Conservation (phyloP, 2,113 vertebrate genomes). For the Macquaria australasica region DNA sequence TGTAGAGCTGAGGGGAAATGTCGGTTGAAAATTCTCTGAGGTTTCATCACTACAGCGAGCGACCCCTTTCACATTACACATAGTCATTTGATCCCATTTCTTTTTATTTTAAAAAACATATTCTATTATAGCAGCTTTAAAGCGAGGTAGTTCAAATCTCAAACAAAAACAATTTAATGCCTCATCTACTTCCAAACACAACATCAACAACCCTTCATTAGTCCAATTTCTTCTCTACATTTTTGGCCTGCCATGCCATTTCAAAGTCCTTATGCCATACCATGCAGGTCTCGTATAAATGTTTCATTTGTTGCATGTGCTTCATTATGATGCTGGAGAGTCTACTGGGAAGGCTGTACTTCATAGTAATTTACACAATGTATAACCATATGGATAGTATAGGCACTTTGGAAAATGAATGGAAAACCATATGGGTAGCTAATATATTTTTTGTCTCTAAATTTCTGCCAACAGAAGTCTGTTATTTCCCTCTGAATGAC, state of each 20-base stretch:
- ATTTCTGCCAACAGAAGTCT: slow-evolving; percentile 42
- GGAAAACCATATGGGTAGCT: slow-evolving; percentile 35
- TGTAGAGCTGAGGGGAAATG: background rate
- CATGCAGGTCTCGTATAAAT: background rate
- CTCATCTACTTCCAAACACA: background rate
- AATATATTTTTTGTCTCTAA: slow-evolving; percentile 49
- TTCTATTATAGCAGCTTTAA: background rate
- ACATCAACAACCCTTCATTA: background rate
- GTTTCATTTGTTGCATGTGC: background rate
- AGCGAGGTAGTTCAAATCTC: background rate
- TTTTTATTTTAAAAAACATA: background rate
- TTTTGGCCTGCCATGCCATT: background rate
- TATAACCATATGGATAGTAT: slow-evolving; percentile 11
- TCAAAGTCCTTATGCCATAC: background rate
- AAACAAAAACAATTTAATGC: background rate
- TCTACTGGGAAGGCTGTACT: background rate
- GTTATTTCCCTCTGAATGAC: slow-evolving; percentile 52
- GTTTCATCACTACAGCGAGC: background rate
- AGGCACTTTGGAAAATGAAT: slow-evolving; percentile 22
- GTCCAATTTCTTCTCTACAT: background rate
- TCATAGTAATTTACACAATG: slow-evolving; percentile 4
- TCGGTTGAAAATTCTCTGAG: background rate
- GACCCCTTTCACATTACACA: background rate
- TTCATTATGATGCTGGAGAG: background rate
- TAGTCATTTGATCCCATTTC: background rate